These are phyloP conservation scores for Biston betularia DNA, from an alignment of 2,888 invertebrate species.

Conservation along the genomic window DNA sequence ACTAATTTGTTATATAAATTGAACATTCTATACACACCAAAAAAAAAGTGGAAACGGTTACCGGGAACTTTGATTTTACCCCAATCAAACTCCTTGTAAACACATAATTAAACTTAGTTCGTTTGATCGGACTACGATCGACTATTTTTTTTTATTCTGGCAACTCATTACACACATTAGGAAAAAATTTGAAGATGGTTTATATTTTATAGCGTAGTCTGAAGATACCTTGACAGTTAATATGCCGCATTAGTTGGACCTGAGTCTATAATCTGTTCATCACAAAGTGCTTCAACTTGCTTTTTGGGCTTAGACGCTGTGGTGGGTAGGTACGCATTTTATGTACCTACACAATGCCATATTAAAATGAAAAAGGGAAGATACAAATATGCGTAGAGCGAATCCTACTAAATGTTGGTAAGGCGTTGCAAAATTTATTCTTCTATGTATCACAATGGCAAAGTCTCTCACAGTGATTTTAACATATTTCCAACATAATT, in stretches of 20 bases:
- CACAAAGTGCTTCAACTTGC: slow-evolving; percentile 26
- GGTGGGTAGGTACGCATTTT: neutral
- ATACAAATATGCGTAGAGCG: neutral
- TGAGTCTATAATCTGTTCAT: slow-evolving; percentile 21
- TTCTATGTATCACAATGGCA: neutral
- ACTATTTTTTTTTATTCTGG: too few relatives aligned
- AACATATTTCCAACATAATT: too few relatives aligned
- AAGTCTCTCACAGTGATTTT: too few relatives aligned
- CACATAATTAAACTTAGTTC: too few relatives aligned
- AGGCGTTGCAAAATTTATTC: neutral
- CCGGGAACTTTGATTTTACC: too few relatives aligned
- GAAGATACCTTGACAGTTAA: neutral
- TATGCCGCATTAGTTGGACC: slow-evolving; percentile 3
- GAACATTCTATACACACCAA: too few relatives aligned
- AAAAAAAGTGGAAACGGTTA: too few relatives aligned
- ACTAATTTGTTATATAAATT: too few relatives aligned
- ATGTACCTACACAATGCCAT: slow-evolving; percentile 2
- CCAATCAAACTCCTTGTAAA: too few relatives aligned
- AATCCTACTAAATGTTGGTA: neutral
- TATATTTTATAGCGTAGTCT: neutral
- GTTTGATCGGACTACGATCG: too few relatives aligned
- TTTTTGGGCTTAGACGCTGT: slow-evolving; percentile 2
- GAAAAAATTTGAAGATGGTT: neutral
- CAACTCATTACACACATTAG: too few relatives aligned
- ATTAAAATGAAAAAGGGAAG: neutral